Percentiles rank a stretch among this genome's conserved stretches.
Conservation (phyloP, 2,797 vertebrate species). For the Pachyuromys duprasi region DNA sequence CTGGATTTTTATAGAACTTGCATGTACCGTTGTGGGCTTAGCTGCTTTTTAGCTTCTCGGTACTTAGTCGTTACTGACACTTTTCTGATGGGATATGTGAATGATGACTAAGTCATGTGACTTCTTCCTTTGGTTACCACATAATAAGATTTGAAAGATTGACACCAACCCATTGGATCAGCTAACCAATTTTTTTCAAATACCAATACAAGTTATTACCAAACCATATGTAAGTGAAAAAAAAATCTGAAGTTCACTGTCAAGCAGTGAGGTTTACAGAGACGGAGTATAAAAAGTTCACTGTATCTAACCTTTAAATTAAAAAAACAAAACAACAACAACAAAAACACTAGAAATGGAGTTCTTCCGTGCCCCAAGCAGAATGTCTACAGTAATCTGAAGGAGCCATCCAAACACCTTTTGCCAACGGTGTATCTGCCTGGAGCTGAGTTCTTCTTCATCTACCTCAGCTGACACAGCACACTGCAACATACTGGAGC, state of each 20-base stretch:
- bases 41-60: slow-evolving; percentile 15
- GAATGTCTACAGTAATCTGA: slow-evolving; percentile 16
- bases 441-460: slow-evolving; percentile 30
- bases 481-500: not conserved
- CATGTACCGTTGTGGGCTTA: not conserved
- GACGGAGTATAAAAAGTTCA: slow-evolving; percentile 56
- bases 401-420: not conserved
- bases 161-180: slow-evolving; percentile 19
- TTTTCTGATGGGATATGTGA: not conserved
- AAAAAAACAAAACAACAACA: too few species aligned
- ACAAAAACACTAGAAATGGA: not conserved
- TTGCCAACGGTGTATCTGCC: not conserved
- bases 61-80: not conserved
- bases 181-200: slow-evolving; percentile 47
- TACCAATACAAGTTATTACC: slow-evolving; percentile 22
- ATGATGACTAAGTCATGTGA: not conserved
- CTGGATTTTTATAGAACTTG: slow-evolving; percentile 7
- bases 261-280: not conserved
- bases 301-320: slow-evolving; percentile 62
- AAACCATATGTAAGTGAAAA: slow-evolving; percentile 33
- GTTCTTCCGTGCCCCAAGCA: not conserved
- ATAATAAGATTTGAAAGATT: slow-evolving; percentile 54
- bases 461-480: not conserved
- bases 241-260: not conserved
- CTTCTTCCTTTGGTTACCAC: slow-evolving; percentile 33